Base-by-base conservation (phyloP, 2,113 vertebrate species). In the Atractosteus spatula region DNA sequence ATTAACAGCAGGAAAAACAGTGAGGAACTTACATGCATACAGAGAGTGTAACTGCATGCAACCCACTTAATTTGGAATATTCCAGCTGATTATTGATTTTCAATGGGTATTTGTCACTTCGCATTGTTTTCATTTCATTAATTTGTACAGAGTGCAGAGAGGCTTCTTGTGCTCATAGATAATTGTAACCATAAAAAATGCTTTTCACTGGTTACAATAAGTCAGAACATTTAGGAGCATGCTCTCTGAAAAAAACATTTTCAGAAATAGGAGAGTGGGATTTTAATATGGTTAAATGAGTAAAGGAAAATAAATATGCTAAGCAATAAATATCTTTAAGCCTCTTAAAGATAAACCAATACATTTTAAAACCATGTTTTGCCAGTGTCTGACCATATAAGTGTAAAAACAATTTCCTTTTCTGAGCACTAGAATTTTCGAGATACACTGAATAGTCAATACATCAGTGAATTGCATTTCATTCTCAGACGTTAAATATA, bases 61-160 rank as follows among this genome's bases (percentile, higher is more conserved):
- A 64, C 8, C 63, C 63, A 13, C 29, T 43, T 13, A 11, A 43
- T 65, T 65, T 13, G 41, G 63, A 8, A 12, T 42, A 13, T 42
- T 45, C 62, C 63, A 55, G 68, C 7, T 5, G 6, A 8, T 43
- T 16, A 63, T 68, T 62, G 78, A 80, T 80, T 77, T 73, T 16
- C 70, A 54, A 61, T 68, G 10, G 16, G 29, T 12, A 65, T 47
- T 54, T 75, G 72, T 85, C 89, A 84, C 74, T 59, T 74, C 66
- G 43, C 41, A 68, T 71, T 62, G 41, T 63, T 79, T 74, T 78
- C 61, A 77, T 42, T 43, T 72, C 51, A 16, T 51, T 7, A 5
- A 51, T 10, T 10, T 51, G 47, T 10, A 51, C 10, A 10, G 47
- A 51, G 47, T 51, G 47, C 5, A 51, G 2, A 51, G 47, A 10